Conservation (phyloP, 1,140 invertebrate genomes). For the Tachypleus tridentatus region DNA sequence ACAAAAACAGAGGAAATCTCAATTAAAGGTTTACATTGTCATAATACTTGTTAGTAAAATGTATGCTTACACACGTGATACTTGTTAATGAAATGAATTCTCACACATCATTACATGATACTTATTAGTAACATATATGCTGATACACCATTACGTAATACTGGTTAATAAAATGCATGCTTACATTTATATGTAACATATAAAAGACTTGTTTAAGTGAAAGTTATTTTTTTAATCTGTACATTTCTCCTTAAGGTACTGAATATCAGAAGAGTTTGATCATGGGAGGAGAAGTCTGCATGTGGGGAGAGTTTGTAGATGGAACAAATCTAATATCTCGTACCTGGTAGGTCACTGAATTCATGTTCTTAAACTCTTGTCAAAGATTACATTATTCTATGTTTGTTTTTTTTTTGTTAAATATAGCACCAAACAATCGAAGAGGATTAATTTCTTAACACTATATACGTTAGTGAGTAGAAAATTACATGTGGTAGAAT, state of each 20-base stretch:
- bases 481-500: not conserved
- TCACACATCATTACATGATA: not conserved
- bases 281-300: conserved; percentile 79
- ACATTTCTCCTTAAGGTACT: conserved; percentile 8
- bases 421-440: conserved; percentile 17
- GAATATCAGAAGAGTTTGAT: conserved; percentile 30
- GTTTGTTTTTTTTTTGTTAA: conserved; percentile 5
- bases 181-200: not conserved
- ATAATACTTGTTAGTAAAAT: not conserved
- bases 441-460: conserved; percentile 3
- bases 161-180: not conserved
- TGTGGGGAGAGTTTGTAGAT: conserved; percentile 82
- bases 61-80: not conserved
- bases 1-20: not conserved
- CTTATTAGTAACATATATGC: not conserved
- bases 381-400: not conserved
- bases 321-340: conserved; percentile 44
- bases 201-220: not conserved
- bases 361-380: not conserved
- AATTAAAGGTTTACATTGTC: not conserved
- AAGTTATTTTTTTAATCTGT: not conserved
- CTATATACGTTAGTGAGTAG: not conserved
- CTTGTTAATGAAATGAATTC: not conserved
- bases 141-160: not conserved
- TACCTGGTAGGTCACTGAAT: conserved; percentile 41